phyloP scores from a whole-genome alignment of 1,140 invertebrate species.

The Sipha flava region DNA sequence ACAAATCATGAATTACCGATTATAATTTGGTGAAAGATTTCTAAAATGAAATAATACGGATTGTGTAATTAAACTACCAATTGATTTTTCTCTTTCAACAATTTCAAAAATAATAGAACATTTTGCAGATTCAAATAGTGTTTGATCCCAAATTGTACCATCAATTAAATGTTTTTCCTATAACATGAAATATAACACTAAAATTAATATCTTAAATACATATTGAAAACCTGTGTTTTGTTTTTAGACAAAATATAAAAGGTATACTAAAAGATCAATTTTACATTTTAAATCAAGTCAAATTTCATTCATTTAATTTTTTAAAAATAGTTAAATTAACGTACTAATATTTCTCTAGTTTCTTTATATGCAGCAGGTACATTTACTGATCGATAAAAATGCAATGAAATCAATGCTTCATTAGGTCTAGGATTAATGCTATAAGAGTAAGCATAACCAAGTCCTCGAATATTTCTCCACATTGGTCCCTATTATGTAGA shows the following conservation, averaged over 20 bases:
- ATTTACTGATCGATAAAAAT: conserved; percentile 65
- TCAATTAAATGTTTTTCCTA: conserved; percentile 59
- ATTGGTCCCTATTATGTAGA: conserved; percentile 62
- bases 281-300: too few relatives aligned
- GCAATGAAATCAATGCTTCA: conserved; percentile 62
- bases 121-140: conserved; percentile 70
- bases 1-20: conserved; percentile 48
- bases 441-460: conserved; percentile 75
- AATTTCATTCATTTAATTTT: too few relatives aligned
- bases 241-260: too few relatives aligned
- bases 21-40: conserved; percentile 57
- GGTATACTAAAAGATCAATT: too few relatives aligned
- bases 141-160: conserved; percentile 56
- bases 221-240: neutral
- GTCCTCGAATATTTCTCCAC: conserved; percentile 75
- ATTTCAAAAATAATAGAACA: conserved; percentile 78
- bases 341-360: conserved; percentile 63
- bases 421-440: conserved; percentile 53
- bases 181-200: conserved; percentile 37
- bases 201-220: neutral
- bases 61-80: conserved; percentile 59
- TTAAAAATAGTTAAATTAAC: conserved; percentile 37
- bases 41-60: conserved; percentile 65
- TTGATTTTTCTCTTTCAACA: conserved; percentile 67
- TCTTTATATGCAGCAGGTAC: conserved; percentile 65